Evolutionary conservation across 2,113 vertebrate species (phyloP).

Genomic region (Heterochromis multidens): DNA sequence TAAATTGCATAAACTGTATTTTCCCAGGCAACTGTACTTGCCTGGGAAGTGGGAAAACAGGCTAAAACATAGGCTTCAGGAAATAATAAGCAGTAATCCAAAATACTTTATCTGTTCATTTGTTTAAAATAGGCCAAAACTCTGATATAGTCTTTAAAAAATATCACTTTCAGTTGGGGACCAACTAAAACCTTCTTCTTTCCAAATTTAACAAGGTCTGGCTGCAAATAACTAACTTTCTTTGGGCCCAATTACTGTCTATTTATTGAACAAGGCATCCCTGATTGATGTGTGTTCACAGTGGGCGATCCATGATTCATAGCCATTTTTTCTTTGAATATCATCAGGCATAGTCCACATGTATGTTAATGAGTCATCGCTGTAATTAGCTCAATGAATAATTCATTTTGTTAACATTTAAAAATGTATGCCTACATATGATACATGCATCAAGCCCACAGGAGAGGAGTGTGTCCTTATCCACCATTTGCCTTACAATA

Average conservation of each 20-base stretch:
- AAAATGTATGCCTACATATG: constrained; percentile 27
- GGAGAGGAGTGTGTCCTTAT: not conserved
- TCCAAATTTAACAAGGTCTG: constrained; percentile 8
- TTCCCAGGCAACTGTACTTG: no score
- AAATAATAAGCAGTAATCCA: not conserved
- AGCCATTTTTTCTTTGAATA: constrained; percentile 50
- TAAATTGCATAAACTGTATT: not conserved
- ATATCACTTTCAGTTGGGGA: not conserved
- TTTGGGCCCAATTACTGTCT: constrained; percentile 67
- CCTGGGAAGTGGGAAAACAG: not conserved
- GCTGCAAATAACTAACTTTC: constrained; percentile 52
- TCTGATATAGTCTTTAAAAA: not conserved
- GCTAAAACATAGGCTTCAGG: not conserved
- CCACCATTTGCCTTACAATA: not conserved
- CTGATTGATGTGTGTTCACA: constrained; percentile 53
- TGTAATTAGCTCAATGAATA: constrained; percentile 64
- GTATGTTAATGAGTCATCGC: constrained; percentile 56
- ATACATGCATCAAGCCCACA: not conserved
- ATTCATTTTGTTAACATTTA: constrained; percentile 45
- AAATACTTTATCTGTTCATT: not conserved
- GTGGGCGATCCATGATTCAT: constrained; percentile 61
- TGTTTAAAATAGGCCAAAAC: not conserved
- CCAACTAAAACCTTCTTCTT: not conserved
- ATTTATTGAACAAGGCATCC: constrained; percentile 51
- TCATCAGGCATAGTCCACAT: constrained; percentile 14